Evolutionary conservation across 2,797 vertebrate species (phyloP).

Genomic region (Arnoldichthys spilopterus): DNA sequence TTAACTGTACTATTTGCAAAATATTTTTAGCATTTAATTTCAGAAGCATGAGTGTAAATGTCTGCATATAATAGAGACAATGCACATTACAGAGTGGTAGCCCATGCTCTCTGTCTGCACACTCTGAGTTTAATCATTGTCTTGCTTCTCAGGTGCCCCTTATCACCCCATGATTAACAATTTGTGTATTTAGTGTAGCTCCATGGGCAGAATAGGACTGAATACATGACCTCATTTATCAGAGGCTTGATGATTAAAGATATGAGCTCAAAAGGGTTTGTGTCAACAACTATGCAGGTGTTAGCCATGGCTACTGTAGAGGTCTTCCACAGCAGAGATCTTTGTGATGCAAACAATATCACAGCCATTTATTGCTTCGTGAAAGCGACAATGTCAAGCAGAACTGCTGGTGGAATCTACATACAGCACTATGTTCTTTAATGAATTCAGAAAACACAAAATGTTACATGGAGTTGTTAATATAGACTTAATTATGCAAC

Average conservation of each 20-base stretch:
- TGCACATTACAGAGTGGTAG: neutral
- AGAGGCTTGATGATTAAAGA: constrained; percentile 76
- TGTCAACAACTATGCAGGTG: constrained; percentile 84
- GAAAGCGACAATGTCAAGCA: neutral
- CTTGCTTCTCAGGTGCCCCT: constrained; percentile 63
- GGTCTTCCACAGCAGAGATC: constrained; percentile 5
- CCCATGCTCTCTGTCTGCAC: constrained; percentile 11
- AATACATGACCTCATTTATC: constrained; percentile 77
- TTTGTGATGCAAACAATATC: constrained; percentile 7
- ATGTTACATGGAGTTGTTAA: neutral
- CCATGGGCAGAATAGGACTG: constrained; percentile 60
- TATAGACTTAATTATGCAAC: neutral
- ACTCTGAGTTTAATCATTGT: constrained; percentile 81
- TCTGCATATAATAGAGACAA: neutral
- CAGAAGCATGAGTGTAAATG: neutral
- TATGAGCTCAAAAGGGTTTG: constrained; percentile 79
- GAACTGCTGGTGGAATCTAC: neutral
- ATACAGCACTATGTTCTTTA: neutral
- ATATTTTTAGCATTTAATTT: neutral
- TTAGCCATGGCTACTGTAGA: constrained; percentile 56
- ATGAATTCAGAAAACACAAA: neutral
- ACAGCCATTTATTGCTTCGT: neutral
- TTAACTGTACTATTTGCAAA: no score
- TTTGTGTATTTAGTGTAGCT: constrained; percentile 70
- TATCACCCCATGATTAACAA: constrained; percentile 71